Evolutionary conservation across 2,888 invertebrate genomes (phyloP), one percentile per base, ranked within the genome.

Genomic region (Parochlus steinenii): DNA sequence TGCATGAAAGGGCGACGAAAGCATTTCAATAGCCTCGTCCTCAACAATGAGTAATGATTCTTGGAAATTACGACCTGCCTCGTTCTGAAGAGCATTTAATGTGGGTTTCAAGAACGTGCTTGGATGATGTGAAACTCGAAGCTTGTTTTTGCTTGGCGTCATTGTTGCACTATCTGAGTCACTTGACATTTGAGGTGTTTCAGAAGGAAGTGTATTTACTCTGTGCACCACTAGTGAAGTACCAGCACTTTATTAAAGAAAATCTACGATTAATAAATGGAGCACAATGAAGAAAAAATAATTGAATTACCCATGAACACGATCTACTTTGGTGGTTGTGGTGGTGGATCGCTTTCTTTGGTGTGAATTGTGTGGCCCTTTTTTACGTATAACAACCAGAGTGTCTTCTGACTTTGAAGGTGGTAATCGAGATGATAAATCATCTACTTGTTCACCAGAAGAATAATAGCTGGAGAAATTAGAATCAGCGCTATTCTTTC

Each of bases 371-470:
- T 26, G 50, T 45, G 31, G 49, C 42, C 46, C 62, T 58, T 39
- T 59, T 58, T 45, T 63, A 58, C 35, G 41, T 41, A 1, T 61
- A 48, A 64, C 57, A 2, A 67, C 64, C 5, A 85, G 55, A 1
- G 77, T 78, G 47, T 85, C 83, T 50, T 85, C 83, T 41, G 82
- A 83, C 31, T 78, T 67, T 0, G 82, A 82, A 0, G 82, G 78
- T 4, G 78, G 77, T 32, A 82, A 55, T 20, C 77, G 64, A 15
- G 56, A 51, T 5, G 50, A 44, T 22, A 47, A 46, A 31, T 47
- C 42, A 11, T 53, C 52, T 22, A 30, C 32, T 33, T 46, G 46
- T 34, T 46, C 45, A 35, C 61, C 46, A 44, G 65, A 42, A 41
- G 55, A 43, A 55, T 61, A 51, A 55, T 63, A 41, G 48, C 56